Evolutionary conservation across 2,797 vertebrate genomes (phyloP), one percentile per base, ranked within the genome.

Genomic region (Tangara arthus): DNA sequence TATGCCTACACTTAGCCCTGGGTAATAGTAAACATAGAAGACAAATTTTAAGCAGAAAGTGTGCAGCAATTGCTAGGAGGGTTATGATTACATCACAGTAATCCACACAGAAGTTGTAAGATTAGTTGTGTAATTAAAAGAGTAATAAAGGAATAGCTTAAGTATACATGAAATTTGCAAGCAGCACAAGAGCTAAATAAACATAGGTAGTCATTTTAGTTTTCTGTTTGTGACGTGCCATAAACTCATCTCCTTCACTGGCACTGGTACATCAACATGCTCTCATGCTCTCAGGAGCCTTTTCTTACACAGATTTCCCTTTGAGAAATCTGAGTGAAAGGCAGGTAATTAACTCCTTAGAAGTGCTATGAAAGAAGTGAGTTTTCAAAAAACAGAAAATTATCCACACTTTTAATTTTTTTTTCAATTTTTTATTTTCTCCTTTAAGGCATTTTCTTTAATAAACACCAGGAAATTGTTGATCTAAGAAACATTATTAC

Each of bases 41-140:
- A 88, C 50, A 91, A 78, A 92, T 80, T 95, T 86, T 94, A 84
- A 75, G 89, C 49, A 85, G 44, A 71, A 93, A 68, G 65, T 6
- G 35, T 49, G 76, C 46, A 71, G 42, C 87, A 80, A 83, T 60
- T 78, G 69, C 68, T 83, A 81, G 50, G 39, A 92, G 39, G 37
- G 50, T 60, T 93, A 57, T 22, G 82, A 93, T 85, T 94, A 84
- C 56, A 80, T 86, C 92, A 94, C 26, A 84, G 57, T 57, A 92
- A 85, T 77, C 50, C 61, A 68, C 61, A 59, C 1, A 65, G 78
- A 92, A 87, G 35, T 52, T 78, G 12, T 52, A 93, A 81, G 56
- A 89, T 80, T 50, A 87, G 57, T 56, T 64, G 42, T 69, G 27
- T 61, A 89, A 91, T 92, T 93, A 93, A 68, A 73, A 78, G 17